Evolutionary conservation across 2,888 invertebrate species (phyloP), one percentile per base, ranked within the genome.

Genomic region (Agonopterix subpropinquella): DNA sequence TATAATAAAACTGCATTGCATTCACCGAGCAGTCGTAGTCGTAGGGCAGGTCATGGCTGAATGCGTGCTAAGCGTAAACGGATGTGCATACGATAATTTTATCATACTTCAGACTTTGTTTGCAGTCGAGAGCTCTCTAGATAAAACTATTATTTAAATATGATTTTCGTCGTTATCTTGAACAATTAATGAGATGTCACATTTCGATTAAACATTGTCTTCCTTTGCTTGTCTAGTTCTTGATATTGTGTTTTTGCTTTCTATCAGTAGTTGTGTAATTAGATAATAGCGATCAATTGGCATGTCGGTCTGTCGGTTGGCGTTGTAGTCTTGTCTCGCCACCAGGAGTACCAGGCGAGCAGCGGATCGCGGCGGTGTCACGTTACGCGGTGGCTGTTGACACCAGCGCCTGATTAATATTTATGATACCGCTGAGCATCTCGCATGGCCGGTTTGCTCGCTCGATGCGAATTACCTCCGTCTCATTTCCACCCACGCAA

Each of bases 371-470:
- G 65, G 77, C 77, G 80, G 83, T 86, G 80, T 87, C 87, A 80
- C 82, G 87, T 87, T 87, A 87, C 88, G 86, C 85, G 80, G 86
- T 87, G 88, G 88, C 88, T 87, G 88, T 88, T 87, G 88, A 88
- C 88, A 87, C 88, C 88, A 87, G 82, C 77, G 88, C 85, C 86
- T 88, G 88, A 88, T 88, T 88, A 88, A 88, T 88, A 88, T 88
- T 88, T 88, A 88, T 88, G 88, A 88, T 88, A 86, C 81, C 82
- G 74, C 81, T 80, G 85, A 86, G 83, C 84, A 88, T 88, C 88
- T 88, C 85, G 88, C 80, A 86, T 84, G 88, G 87, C 85, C 85
- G 83, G 86, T 85, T 86, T 70, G 79, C 76, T 74, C 72, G 68
- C 71, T 74, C 79, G 76, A 70, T 75, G 86, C 86, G 77, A 86